A percentile compares a stretch with the other conserved stretches of the same genome.
These are phyloP conservation scores for Samia ricini DNA, from an alignment of 1,140 invertebrate species.

Conservation along the genomic window DNA sequence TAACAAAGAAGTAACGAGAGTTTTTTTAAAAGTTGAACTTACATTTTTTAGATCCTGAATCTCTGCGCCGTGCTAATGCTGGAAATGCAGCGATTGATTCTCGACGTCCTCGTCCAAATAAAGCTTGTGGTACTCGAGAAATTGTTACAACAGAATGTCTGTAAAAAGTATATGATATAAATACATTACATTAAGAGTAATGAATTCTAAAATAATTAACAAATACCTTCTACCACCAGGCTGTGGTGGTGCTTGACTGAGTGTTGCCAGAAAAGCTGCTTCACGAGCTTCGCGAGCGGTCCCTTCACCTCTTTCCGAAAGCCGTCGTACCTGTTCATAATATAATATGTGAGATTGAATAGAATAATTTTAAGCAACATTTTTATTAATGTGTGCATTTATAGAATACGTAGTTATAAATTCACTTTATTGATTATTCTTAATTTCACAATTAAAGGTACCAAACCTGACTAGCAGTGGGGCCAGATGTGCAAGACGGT, in stretches of 20 bases:
- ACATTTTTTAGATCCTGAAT: conserved; percentile 68
- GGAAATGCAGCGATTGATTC: conserved; percentile 89
- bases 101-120: conserved; percentile 86
- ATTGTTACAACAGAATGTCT: conserved; percentile 91
- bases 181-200: not conserved
- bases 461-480: conserved; percentile 88
- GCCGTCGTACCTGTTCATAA: conserved; percentile 80
- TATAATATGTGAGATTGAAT: not conserved
- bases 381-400: not conserved
- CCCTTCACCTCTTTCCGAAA: conserved; percentile 87
- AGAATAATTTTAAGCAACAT: not conserved
- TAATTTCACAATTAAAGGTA: not conserved
- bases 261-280: conserved; percentile 87
- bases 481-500: conserved; percentile 88
- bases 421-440: not conserved
- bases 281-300: conserved; percentile 83
- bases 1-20: not conserved
- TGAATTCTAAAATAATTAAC: not conserved
- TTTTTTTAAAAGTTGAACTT: conserved; percentile 16
- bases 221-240: conserved; percentile 81
- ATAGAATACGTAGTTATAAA: not conserved
- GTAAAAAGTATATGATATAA: conserved; percentile 30
- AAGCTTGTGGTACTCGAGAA: conserved; percentile 84
- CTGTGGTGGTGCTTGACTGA: conserved; percentile 84
- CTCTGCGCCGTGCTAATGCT: conserved; percentile 58